Evolutionary conservation across 2,113 vertebrate species (phyloP).

Genomic region (Hiodon alosoides): DNA sequence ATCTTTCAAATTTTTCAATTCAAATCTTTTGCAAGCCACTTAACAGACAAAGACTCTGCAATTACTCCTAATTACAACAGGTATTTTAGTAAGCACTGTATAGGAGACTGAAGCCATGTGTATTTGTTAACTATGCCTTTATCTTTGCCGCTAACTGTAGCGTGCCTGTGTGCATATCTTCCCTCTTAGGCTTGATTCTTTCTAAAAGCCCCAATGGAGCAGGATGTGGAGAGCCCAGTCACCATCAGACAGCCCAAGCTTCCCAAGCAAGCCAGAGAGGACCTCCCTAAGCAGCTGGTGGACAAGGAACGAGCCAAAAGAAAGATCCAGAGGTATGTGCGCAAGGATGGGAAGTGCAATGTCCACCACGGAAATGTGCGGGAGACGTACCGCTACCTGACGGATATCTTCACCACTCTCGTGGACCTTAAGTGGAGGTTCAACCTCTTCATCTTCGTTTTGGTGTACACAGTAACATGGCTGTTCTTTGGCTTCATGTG

Average conservation of each 20-base stretch:
- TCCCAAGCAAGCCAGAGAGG: conserved; percentile 83
- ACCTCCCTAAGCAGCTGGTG: conserved; percentile 74
- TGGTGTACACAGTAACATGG: conserved; percentile 98
- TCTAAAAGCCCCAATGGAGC: conserved; percentile 85
- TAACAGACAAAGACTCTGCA: too few species aligned
- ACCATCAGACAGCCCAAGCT: conserved; percentile 78
- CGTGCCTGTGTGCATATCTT: conserved; percentile 40
- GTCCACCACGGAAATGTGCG: conserved; percentile 94
- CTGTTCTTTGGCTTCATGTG: conserved; percentile 97
- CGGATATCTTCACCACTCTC: conserved; percentile 95
- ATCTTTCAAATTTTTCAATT: too few species aligned
- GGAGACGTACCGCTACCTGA: conserved; percentile 94
- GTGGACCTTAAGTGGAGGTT: conserved; percentile 98
- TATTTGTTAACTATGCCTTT: neutral
- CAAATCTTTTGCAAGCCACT: too few species aligned
- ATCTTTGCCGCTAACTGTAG: neutral
- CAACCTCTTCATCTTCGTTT: conserved; percentile 93
- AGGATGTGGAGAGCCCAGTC: conserved; percentile 93
- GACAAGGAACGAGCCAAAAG: conserved; percentile 68
- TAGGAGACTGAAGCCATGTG: too few species aligned
- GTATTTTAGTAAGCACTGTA: too few species aligned
- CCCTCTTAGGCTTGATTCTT: conserved; percentile 70
- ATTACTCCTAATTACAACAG: too few species aligned
- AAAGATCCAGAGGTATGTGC: conserved; percentile 90
- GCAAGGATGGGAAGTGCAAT: conserved; percentile 96